Conservation (phyloP, 1,140 invertebrate genomes). For the Trachymyrmex septentrionalis region DNA sequence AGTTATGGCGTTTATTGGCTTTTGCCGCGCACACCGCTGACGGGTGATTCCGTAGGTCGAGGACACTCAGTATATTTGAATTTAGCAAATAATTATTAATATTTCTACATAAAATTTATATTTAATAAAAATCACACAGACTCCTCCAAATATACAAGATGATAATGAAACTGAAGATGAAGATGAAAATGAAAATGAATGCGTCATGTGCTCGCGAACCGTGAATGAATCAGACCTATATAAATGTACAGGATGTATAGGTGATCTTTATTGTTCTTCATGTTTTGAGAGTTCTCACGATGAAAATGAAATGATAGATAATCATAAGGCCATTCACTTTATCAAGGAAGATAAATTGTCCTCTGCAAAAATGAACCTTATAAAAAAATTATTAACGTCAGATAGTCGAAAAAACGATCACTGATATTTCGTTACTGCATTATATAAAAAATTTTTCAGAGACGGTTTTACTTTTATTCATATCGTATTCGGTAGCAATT, state of each 20-base stretch:
- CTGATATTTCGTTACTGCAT: not conserved
- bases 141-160: not conserved
- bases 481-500: not conserved
- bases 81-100: not conserved
- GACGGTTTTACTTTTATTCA: not conserved
- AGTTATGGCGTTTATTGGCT: too few species aligned
- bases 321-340: conserved; percentile 72
- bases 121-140: not conserved
- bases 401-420: not conserved
- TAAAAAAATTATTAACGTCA: conserved; percentile 19
- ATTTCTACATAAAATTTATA: not conserved
- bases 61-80: too few species aligned
- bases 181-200: conserved; percentile 59
- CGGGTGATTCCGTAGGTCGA: too few species aligned
- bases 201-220: conserved; percentile 80
- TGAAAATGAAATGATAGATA: conserved; percentile 79
- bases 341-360: conserved; percentile 13
- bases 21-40: too few species aligned
- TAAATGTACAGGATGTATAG: conserved; percentile 78
- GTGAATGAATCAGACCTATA: conserved; percentile 66
- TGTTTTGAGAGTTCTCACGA: conserved; percentile 83
- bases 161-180: not conserved
- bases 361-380: conserved; percentile 20
- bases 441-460: not conserved
- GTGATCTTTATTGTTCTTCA: conserved; percentile 79